These are phyloP conservation scores for Onychomys leucogaster DNA, from an alignment of 2,797 vertebrate genomes.

Conservation along the genomic window DNA sequence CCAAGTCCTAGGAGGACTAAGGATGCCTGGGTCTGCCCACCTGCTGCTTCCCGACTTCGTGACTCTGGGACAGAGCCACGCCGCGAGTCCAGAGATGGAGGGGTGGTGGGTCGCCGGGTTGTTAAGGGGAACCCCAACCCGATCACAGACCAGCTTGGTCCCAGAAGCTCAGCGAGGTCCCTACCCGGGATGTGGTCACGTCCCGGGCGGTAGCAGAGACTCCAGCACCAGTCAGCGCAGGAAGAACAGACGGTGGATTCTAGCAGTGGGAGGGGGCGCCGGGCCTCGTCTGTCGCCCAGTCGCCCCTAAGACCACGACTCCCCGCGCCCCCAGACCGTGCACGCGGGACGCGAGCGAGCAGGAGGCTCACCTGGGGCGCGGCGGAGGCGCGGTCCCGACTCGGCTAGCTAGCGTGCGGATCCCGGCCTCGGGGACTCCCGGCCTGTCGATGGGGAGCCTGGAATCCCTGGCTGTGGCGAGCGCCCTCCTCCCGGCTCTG, in stretches of 20 bases:
- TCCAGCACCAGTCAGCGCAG: not conserved
- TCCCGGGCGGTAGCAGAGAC: not conserved
- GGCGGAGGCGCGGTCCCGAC: not conserved
- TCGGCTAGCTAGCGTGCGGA: not conserved
- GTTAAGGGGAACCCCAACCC: not conserved
- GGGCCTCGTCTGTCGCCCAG: not conserved
- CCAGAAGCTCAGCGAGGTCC: not conserved
- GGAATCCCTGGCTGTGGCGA: not conserved
- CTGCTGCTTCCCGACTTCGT: conserved; percentile 67
- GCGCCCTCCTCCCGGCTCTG: conserved; percentile 79
- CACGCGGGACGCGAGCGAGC: not conserved
- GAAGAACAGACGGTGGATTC: not conserved
- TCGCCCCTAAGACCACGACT: not conserved
- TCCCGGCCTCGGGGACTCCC: not conserved
- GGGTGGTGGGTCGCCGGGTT: too few species aligned
- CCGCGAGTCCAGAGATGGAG: not conserved
- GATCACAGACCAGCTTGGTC: not conserved
- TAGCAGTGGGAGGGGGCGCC: not conserved
- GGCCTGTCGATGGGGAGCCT: not conserved
- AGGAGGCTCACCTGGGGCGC: conserved; percentile 75
- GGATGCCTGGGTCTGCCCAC: conserved; percentile 52
- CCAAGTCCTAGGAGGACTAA: not conserved
- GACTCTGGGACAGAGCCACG: not conserved
- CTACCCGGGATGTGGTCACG: not conserved
- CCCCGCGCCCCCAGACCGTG: not conserved